Conservation (phyloP, 2,888 invertebrate genomes). For the Tupiocoris notatus region DNA sequence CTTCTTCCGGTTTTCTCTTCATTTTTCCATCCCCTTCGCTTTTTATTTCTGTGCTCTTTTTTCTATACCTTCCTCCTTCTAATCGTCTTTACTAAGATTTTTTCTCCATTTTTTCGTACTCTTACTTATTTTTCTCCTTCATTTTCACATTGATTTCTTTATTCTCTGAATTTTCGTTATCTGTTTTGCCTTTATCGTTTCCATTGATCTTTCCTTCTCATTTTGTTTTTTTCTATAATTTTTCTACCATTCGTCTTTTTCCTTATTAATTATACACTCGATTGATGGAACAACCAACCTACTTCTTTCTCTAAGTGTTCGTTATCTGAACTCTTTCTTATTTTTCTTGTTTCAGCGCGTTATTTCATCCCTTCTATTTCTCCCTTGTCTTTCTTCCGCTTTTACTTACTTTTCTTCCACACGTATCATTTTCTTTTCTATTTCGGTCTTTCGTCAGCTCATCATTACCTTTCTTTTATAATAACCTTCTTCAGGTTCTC, state of each 20-base stretch:
- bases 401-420: neutral
- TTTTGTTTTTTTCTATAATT: neutral
- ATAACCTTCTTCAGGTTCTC: too few relatives aligned
- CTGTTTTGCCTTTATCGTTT: neutral
- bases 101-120: neutral
- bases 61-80: neutral
- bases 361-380: neutral
- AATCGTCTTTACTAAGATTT: neutral
- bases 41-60: neutral
- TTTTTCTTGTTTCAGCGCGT: neutral
- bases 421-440: neutral
- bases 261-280: neutral
- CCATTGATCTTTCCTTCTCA: neutral
- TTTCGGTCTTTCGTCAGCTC: neutral
- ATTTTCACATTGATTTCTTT: constrained; percentile 6
- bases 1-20: neutral
- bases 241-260: neutral
- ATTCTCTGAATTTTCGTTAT: neutral
- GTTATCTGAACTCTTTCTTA: neutral
- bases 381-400: neutral
- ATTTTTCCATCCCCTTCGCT: neutral
- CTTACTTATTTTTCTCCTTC: neutral
- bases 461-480: neutral
- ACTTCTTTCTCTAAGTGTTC: neutral
- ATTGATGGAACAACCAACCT: too few relatives aligned